Evolutionary conservation across 2,113 vertebrate genomes (phyloP), one percentile per base, ranked within the genome.

Genomic region (Cottus gobio): DNA sequence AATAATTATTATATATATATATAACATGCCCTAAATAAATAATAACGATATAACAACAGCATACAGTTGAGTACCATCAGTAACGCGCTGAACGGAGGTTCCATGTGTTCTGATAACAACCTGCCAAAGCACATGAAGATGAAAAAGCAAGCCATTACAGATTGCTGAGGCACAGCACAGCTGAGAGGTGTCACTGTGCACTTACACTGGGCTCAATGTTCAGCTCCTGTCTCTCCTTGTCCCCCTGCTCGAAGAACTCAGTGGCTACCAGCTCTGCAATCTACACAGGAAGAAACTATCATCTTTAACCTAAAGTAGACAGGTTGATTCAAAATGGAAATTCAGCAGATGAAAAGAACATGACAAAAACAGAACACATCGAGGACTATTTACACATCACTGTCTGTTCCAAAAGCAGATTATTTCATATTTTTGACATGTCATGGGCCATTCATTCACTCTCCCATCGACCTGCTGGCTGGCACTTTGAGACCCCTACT

Each of bases 171-270:
- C 3, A n/a, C n/a, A n/a, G n/a, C n/a, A n/a, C n/a, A n/a, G n/a
- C n/a, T n/a, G n/a, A n/a, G n/a, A n/a, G n/a, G 16, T 36, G 24
- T 70, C 18, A 50, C n/a, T 10, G 5, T 31, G 12, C 79, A 95
- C 97, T 96, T 93, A 99, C 98, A 1, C 95, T 96, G 34, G 98
- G 98, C 81, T 99, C 98, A 65, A 98, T 97, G 93, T 99, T 98
- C 61, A 99, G 95, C 84, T 99, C 98, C 70, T 83, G 92, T 71
- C 97, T 94, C 89, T 99, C 98, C 85, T 97, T 99, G 90, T 99
- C 98, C 48, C 98, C 98, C 93, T 99, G 98, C 75, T 99, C 97
- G 61, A 99, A 99, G 93, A 99, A 99, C 91, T 99, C 98, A 0
- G 96, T 93, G 71, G 98, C 98, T 28, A 99, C 96, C 61, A 99